These are phyloP conservation scores for Pongo abelii DNA, from an alignment of 2,113 vertebrate species.

Conservation along the genomic window DNA sequence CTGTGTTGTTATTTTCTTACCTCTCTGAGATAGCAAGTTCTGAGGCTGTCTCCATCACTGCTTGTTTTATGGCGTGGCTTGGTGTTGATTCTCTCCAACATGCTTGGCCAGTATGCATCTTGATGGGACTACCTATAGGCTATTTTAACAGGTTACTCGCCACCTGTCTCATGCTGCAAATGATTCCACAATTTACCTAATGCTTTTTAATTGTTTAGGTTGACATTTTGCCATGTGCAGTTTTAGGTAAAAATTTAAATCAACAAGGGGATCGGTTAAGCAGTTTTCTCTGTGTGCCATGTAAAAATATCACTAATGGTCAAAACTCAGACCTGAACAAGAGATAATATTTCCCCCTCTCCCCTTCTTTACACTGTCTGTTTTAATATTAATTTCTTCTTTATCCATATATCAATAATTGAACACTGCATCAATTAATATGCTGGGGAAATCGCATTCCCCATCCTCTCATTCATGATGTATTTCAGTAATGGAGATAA, in stretches of 20 bases:
- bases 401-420: constrained; percentile 67
- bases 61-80: not conserved
- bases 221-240: constrained; percentile 71
- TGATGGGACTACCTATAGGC: not conserved
- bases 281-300: constrained; percentile 7
- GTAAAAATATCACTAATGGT: not conserved
- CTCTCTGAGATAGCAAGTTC: not conserved
- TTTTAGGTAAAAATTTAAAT: constrained; percentile 60
- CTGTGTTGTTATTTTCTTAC: not conserved
- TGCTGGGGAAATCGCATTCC: constrained; percentile 44
- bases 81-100: not conserved
- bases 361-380: not conserved
- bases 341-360: not conserved
- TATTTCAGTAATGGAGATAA: constrained; percentile 52
- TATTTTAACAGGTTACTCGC: constrained; percentile 74
- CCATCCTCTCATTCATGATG: constrained; percentile 41
- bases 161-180: constrained; percentile 71
- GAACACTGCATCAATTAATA: constrained; percentile 59
- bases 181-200: constrained; percentile 76
- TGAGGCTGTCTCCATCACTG: not conserved
- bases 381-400: constrained; percentile 72
- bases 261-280: not conserved
- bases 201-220: constrained; percentile 81
- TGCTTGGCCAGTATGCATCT: not conserved
- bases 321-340: constrained; percentile 3